Percentiles rank a stretch among this genome's conserved stretches.
Evolutionary conservation across 2,888 invertebrate genomes (phyloP).

Genomic region (Cerastoderma edule): DNA sequence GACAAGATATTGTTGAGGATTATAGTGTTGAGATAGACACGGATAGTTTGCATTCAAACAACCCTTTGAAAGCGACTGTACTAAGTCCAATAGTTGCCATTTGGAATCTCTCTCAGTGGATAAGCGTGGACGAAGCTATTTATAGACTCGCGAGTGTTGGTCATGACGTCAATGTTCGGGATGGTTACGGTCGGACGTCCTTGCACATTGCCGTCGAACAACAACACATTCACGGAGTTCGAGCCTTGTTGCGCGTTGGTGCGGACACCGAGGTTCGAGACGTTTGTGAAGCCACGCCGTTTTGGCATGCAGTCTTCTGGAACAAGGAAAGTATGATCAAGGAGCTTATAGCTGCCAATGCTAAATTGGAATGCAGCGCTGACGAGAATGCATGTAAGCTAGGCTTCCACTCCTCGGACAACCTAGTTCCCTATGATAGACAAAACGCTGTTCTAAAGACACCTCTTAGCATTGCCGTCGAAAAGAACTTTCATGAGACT

Average conservation of each 20-base stretch:
- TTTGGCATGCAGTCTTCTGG: conserved; percentile 63
- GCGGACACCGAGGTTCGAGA: conserved; percentile 45
- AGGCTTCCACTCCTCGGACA: conserved; percentile 44
- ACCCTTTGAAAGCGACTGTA: too few relatives aligned
- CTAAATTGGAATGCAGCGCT: conserved; percentile 44
- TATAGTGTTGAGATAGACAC: not conserved
- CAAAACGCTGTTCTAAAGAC: conserved; percentile 22
- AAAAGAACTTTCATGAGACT: conserved; percentile 45
- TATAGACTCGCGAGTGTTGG: conserved; percentile 36
- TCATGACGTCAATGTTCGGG: conserved; percentile 42
- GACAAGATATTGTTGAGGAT: not conserved
- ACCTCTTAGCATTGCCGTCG: conserved; percentile 39
- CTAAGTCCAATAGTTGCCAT: conserved; percentile 44
- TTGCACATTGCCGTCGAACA: conserved; percentile 58
- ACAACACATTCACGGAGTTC: conserved; percentile 47
- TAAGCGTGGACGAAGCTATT: conserved; percentile 47
- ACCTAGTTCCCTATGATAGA: not conserved
- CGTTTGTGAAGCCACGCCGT: conserved; percentile 52
- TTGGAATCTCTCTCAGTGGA: conserved; percentile 59
- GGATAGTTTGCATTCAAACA: too few relatives aligned
- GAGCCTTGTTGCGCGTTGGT: conserved; percentile 49
- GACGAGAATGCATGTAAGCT: conserved; percentile 52
- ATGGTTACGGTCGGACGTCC: conserved; percentile 46
- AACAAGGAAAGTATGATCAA: conserved; percentile 59
- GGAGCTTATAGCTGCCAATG: conserved; percentile 58